Evolutionary conservation across 1,140 invertebrate genomes (phyloP), one percentile per base, ranked within the genome.

Genomic region (Leptinotarsa undecemlineata): DNA sequence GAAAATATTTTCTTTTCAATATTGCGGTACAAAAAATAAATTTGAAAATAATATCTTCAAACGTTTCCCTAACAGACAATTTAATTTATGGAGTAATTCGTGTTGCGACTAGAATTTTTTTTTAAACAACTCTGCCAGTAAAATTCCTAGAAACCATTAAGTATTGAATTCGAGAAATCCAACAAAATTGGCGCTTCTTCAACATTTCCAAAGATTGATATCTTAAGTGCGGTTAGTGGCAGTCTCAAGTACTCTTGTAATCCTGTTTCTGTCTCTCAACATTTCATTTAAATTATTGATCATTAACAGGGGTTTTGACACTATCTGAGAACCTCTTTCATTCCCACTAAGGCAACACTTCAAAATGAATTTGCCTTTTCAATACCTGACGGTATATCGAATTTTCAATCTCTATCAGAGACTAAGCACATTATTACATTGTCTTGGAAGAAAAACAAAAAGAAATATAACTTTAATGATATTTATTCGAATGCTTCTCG

Each of bases 201-300:
- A 71, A 48, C 33, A 42, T 47, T 19, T 5, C 48, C 26, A 67
- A 70, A 79, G 78, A 79, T 79, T 74, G 73, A 74, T 76, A 79
- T 79, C 78, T 76, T 72, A 76, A 79, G 76, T 77, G 78, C 74
- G 71, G 73, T 79, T 77, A 77, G 74, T 77, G 66, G 66, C 76
- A 74, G 76, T 79, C 76, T 77, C 74, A 71, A 77, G 77, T 79
- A 73, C 77, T 67, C 74, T 76, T 74, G 61, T 72, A 79, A 73
- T 51, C 69, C 69, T 74, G 63, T 76, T 74, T 51, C 68, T 76
- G 74, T 76, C 77, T 74, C 72, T 69, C 57, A 73, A 76, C 77
- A 74, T 78, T 79, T 79, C 77, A 78, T 78, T 78, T 76, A 74
- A 75, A 47, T 76, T 79, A 71, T 72, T 75, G 78, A 63, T 74